Evolutionary conservation across 1,140 invertebrate species (phyloP), one percentile per base, ranked within the genome.

Genomic region (Aphaenogaster rudis): DNA sequence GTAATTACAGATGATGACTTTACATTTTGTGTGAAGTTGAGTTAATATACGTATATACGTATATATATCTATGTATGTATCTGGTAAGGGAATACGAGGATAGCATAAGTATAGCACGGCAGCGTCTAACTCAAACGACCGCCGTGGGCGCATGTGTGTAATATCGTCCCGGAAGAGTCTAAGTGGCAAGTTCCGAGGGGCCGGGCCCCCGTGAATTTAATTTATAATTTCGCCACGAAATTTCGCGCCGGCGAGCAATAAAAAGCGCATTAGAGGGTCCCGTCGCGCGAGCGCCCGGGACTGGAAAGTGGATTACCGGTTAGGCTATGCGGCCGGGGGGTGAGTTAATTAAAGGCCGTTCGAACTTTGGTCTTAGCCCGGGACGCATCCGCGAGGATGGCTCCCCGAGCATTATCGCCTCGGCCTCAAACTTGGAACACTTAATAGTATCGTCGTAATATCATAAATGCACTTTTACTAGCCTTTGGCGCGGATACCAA

Each of bases 301-400:
- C 82, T 87, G 85, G 69, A 91, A 89, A 91, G 87, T 89, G 84
- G 79, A 91, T 91, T 91, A 91, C 72, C 45, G 54, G 80, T 77
- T 84, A 72, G 81, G 76, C 66, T 74, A 86, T 67, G 81, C 82
- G 54, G 42, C 52, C 33, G 48, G 21, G 36, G 84, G 82, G 74
- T 66, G 74, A 88, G 86, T 91, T 91, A 91, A 91, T 91, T 91
- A 91, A 91, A 90, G 89, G 89, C 89, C 61, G 89, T 91, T 91
- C 89, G 87, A 91, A 90, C 84, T 91, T 91, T 76, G 74, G 84
- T 91, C 79, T 91, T 88, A 74, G 42, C 48, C 66, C 17, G 78
- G 69, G 52, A 72, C 81, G 78, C 84, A 89, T 77, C 71, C 77
- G 36, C 66, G 50, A 36, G 54, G 21, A 79, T 36, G 36, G 69